These are phyloP conservation scores for Drosophila cardini DNA, from an alignment of 1,140 invertebrate genomes.

Conservation along the genomic window DNA sequence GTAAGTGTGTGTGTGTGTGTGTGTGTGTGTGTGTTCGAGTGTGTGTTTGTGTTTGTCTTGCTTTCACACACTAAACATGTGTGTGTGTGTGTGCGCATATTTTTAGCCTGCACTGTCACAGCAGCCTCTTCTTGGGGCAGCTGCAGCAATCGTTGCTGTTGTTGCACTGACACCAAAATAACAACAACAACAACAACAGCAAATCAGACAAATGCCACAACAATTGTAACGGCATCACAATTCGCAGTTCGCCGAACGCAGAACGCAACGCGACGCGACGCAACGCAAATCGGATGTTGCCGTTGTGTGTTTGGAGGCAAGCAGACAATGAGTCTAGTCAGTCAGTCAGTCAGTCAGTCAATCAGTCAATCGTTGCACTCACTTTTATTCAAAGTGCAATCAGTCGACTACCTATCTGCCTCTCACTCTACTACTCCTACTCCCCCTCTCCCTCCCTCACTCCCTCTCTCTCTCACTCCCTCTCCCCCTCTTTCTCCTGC, in stretches of 20 bases:
- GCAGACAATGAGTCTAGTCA: constrained; percentile 76
- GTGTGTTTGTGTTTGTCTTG: constrained; percentile 3
- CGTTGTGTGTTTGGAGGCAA: constrained; percentile 1
- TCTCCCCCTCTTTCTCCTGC: neutral
- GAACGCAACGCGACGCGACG: constrained; percentile 48
- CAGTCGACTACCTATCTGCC: too few relatives aligned
- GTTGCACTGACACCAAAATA: constrained; percentile 41
- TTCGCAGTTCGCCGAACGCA: neutral
- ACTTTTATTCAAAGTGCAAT: constrained; percentile 4
- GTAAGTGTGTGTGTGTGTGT: neutral
- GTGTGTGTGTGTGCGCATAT: constrained; percentile 37
- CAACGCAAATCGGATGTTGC: constrained; percentile 39
- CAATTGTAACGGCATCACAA: constrained; percentile 51
- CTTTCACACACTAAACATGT: constrained; percentile 22
- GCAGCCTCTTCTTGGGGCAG: constrained; percentile 28
- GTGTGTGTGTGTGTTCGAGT: neutral
- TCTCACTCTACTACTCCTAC: neutral
- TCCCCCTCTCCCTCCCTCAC: neutral
- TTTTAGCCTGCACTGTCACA: constrained; percentile 59
- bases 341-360: constrained; percentile 34
- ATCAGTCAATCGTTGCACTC: constrained; percentile 33
- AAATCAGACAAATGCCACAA: constrained; percentile 64
- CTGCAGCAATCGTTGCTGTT: constrained; percentile 12
- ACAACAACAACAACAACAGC: constrained; percentile 5
- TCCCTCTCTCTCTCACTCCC: neutral